Evolutionary conservation across 2,797 vertebrate genomes (phyloP).

Genomic region (Tinamus major): DNA sequence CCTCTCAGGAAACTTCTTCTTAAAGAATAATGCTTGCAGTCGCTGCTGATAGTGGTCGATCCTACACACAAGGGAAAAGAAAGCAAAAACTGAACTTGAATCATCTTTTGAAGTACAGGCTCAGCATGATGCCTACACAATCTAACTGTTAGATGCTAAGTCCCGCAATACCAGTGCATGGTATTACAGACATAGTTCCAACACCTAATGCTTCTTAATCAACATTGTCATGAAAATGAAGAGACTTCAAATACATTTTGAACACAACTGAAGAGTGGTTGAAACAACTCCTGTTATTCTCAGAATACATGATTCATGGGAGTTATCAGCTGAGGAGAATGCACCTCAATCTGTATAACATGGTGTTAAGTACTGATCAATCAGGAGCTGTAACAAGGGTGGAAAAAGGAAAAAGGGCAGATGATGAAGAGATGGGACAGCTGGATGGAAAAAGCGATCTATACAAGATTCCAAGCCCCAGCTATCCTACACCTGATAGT

Average conservation of each 20-base stretch:
- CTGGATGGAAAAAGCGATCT: neutral
- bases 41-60: conserved; percentile 97
- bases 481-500: neutral
- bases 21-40: conserved; percentile 95
- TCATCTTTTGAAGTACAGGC: neutral
- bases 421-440: neutral
- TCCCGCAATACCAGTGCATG: neutral
- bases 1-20: conserved; percentile 97
- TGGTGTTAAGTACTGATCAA: neutral
- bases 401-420: neutral
- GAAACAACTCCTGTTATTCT: neutral
- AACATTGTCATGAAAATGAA: neutral
- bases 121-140: neutral
- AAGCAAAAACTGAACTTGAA: conserved; percentile 1
- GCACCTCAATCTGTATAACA: neutral
- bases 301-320: neutral
- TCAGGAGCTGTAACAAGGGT: neutral
- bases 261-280: neutral
- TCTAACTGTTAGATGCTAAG: neutral
- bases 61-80: conserved; percentile 74
- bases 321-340: neutral
- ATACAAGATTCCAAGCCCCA: neutral
- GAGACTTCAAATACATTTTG: neutral
- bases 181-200: neutral
- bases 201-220: neutral